Conservation (phyloP, 2,797 vertebrate genomes). For the Prionace glauca region DNA sequence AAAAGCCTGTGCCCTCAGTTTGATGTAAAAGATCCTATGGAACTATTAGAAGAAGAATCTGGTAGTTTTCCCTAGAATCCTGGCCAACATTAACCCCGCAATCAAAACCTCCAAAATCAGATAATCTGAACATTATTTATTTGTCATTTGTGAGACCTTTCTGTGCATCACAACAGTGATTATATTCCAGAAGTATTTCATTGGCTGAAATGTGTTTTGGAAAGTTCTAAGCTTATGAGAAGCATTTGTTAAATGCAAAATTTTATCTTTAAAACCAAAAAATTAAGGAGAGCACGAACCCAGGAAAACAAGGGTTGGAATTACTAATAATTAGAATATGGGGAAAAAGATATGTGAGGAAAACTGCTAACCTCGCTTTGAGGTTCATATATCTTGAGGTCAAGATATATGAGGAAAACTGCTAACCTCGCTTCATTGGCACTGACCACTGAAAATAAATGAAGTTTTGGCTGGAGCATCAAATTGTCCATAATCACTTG, state of each 20-base stretch:
- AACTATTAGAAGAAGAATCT: not conserved
- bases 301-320: not conserved
- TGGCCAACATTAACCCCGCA: not conserved
- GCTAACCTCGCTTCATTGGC: no score
- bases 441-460: no score
- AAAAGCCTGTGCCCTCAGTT: not conserved
- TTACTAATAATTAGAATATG: not conserved
- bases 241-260: not conserved
- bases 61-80: not conserved
- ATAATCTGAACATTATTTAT: not conserved
- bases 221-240: no score
- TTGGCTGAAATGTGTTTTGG: not conserved
- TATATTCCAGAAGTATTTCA: not conserved
- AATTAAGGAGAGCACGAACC: not conserved
- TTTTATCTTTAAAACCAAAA: not conserved
- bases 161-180: not conserved
- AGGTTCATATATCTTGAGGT: no score
- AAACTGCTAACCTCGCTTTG: no score
- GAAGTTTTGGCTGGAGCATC: no score
- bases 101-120: not conserved
- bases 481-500: no score
- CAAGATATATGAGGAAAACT: not conserved
- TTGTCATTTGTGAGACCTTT: not conserved
- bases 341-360: not conserved
- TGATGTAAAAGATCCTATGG: not conserved